phyloP scores from a whole-genome alignment of 1,140 invertebrate species.

The Oryctes rhinoceros region DNA sequence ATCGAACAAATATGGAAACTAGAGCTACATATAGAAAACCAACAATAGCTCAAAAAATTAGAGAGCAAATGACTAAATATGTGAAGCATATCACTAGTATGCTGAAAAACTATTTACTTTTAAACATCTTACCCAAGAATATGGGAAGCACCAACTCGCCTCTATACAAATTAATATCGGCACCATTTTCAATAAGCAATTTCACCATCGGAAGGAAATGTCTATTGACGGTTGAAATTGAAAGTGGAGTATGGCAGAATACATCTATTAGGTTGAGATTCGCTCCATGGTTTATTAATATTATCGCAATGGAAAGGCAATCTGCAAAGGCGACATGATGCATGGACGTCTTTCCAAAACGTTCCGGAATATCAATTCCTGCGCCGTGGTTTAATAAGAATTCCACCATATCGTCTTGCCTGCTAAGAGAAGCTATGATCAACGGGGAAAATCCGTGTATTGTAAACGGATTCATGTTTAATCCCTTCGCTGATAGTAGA shows the following conservation, averaged over 20 bases:
- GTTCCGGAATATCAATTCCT: slow-evolving; percentile 27
- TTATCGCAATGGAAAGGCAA: background rate
- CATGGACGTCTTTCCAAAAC: slow-evolving; percentile 34
- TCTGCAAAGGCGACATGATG: background rate
- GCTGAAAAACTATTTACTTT: too few relatives aligned
- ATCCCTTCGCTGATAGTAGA: background rate
- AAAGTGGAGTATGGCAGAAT: slow-evolving; percentile 38
- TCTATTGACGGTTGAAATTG: slow-evolving; percentile 33
- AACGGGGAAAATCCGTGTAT: slow-evolving; percentile 14
- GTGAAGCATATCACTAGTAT: too few relatives aligned
- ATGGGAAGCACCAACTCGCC: slow-evolving; percentile 10
- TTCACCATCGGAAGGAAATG: slow-evolving; percentile 35
- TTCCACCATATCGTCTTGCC: slow-evolving; percentile 7
- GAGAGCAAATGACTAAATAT: too few relatives aligned
- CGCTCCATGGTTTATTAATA: slow-evolving; percentile 32
- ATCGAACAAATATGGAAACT: too few relatives aligned
- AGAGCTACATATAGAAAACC: too few relatives aligned
- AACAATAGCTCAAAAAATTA: too few relatives aligned
- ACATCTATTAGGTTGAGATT: slow-evolving; percentile 14
- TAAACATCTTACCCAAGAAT: slow-evolving; percentile 35
- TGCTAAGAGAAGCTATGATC: background rate
- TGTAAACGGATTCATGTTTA: slow-evolving; percentile 26
- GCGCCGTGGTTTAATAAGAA: slow-evolving; percentile 22
- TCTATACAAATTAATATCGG: slow-evolving; percentile 9
- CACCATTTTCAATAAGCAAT: slow-evolving; percentile 33